Evolutionary conservation across 2,113 vertebrate genomes (phyloP), one percentile per base, ranked within the genome.

Genomic region (Pangasianodon hypophthalmus): DNA sequence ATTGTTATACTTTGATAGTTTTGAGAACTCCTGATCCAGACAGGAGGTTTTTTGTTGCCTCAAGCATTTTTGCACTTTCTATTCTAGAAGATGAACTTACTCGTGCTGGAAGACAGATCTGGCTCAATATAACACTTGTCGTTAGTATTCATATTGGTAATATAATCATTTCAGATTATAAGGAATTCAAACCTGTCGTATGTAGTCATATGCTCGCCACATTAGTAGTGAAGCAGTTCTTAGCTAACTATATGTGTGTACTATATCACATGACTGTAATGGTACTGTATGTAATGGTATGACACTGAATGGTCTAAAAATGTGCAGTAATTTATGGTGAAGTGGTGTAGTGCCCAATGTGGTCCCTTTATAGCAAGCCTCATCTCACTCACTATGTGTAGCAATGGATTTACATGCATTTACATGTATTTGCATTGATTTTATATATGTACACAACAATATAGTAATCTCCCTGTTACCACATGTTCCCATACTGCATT

Each of bases 401-500:
- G 44, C 46, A 80, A 50, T 29, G 26, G 11, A 80, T 80, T 80
- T 80, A 80, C 77, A 50, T 50, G 4, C 13, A 29, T 50, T 50
- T 44, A 44, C 7, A 44, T 24, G 2, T 19, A 18, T 73, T 73
- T 79, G 44, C 11, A 46, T 2, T 29, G 6, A 67, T 29, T 67
- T 26, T 48, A 54, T 54, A 37, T 21, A 48, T 24, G 29, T 26
- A n/a, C 18, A 82, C 44, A 82, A 19, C 29, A 32, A 82, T 82
- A 56, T 37, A 37, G 26, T 37, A 82, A 56, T 83, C 13, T 58
- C 9, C 18, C 21, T 26, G 82, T 84, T 84, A 24, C 2, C 60
- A 79, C 91, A 92, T 16, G 41, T 24, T 54, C 83, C 89, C 54
- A 88, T 91, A 87, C 89, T 32, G 50, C 29, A 52, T 56, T 62